Evolutionary conservation across 1,140 invertebrate species (phyloP), one percentile per base, ranked within the genome.

Genomic region (Brachystomella parvula): DNA sequence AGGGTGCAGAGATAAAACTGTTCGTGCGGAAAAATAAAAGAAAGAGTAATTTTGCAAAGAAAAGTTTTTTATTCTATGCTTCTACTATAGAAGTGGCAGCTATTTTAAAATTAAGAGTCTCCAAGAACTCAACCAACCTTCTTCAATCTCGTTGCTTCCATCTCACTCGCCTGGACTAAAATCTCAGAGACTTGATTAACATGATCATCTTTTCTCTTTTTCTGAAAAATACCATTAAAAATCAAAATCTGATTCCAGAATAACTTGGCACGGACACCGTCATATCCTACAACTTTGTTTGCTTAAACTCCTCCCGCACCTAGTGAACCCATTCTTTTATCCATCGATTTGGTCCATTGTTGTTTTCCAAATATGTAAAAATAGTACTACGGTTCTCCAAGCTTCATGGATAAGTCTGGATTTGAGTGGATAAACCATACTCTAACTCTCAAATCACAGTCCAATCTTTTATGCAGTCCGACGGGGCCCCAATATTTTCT

Each of bases 121-220:
- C 31, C 9, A 63, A 2, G 32, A 53, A 47, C 24, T 47, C 15
- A 32, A 21, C 21, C 3, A 60, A 69, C 67, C 67, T 67, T 72
- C 44, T 69, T 72, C 12, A 72, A 31, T 1, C 71, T 56, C 47
- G 64, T 69, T 39, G 71, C 71, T 60, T 72, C 64, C 65, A 72
- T 57, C 49, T 72, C 71, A 31, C 71, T 69, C 24, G 71, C 71
- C 53, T 67, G 67, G 32, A 72, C 71, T 21, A 72, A 57, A 49
- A 69, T 72, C 62, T 72, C 71, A 19, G 71, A 67, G 1, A 70
- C 62, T 31, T 53, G 64, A 53, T 66, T 67, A 30, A 35, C 66
- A 33, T 66, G 64, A 31, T 67, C 64, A 35, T 72, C 63, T 31
- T 67, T 62, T 9, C 71, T 53, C 31, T 71, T 71, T 64, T 71